Conservation (phyloP, 2,113 vertebrate species). For the Solea solea region DNA sequence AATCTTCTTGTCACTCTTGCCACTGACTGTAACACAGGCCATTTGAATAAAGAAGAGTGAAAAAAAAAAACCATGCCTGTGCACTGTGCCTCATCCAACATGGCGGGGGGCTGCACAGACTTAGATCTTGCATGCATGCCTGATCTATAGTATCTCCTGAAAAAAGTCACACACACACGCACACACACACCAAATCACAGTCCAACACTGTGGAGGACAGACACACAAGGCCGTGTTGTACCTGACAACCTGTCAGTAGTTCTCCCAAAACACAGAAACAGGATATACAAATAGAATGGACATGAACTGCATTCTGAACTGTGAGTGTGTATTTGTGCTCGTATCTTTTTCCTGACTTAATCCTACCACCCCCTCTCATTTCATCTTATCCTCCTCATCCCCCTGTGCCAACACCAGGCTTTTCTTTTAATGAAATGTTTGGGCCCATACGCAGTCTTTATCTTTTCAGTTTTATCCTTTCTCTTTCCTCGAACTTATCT, state of each 20-base stretch:
- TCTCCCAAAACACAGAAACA: constrained; percentile 13
- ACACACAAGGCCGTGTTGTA: constrained; percentile 9
- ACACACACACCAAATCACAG: constrained; percentile 1
- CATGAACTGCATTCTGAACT: not conserved
- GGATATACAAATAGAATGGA: constrained; percentile 3
- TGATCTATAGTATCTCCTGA: not conserved
- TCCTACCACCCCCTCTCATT: constrained; percentile 47
- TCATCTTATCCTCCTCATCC: constrained; percentile 55
- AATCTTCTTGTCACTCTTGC: constrained; percentile 10
- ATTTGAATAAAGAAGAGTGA: constrained; percentile 18
- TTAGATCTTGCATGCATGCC: constrained; percentile 19
- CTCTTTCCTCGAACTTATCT: constrained; percentile 55
- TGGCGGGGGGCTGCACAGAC: constrained; percentile 4
- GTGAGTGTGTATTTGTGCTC: constrained; percentile 10
- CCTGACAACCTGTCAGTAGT: constrained; percentile 35
- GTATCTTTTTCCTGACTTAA: constrained; percentile 45
- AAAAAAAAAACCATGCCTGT: constrained; percentile 9
- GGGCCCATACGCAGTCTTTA: constrained; percentile 49
- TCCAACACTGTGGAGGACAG: not conserved
- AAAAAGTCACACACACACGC: constrained; percentile 3
- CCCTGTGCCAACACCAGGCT: constrained; percentile 33
- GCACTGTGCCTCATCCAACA: not conserved
- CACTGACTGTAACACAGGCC: constrained; percentile 5
- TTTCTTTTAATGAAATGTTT: constrained; percentile 67
- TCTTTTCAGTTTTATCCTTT: constrained; percentile 52